phyloP scores from a whole-genome alignment of 30 jellyfish, hydroid and myxozoan species.

The Turritopsis dohrnii region DNA sequence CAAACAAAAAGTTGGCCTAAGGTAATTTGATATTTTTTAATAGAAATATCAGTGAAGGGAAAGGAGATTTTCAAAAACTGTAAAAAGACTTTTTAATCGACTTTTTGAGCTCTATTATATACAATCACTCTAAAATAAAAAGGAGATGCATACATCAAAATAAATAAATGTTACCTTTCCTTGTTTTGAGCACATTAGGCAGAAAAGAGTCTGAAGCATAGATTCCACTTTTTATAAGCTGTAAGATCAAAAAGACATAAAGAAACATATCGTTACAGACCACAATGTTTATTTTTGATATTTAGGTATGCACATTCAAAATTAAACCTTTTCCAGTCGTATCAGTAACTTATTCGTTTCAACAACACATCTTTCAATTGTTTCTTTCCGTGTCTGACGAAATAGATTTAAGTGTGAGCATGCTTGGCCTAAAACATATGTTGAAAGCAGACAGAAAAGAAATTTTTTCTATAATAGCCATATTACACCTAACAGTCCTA shows the following conservation, averaged over 20 bases:
- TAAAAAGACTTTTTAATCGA: too few species aligned
- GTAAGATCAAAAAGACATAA: neutral
- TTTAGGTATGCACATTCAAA: neutral
- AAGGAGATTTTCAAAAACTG: too few species aligned
- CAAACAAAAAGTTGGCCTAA: too few species aligned
- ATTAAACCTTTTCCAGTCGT: constrained; percentile 77
- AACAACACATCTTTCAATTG: constrained; percentile 72
- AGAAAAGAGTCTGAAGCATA: constrained; percentile 60
- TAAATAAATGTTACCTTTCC: constrained; percentile 48
- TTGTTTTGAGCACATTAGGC: constrained; percentile 63
- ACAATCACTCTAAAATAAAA: neutral
- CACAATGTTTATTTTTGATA: neutral
- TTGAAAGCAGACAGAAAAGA: too few species aligned
- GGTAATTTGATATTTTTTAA: too few species aligned
- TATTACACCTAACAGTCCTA: too few species aligned
- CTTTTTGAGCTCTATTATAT: too few species aligned
- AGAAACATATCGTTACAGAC: neutral
- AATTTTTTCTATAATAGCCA: too few species aligned
- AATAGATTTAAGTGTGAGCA: constrained; percentile 16
- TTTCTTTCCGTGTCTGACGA: constrained; percentile 43
- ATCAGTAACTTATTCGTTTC: constrained; percentile 75
- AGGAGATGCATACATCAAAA: neutral
- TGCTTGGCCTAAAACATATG: constrained; percentile 7
- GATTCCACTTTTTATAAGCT: constrained; percentile 94
- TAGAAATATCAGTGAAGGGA: too few species aligned